These are phyloP conservation scores for Astropecten irregularis DNA, from an alignment of 53 echinoderm and acorn worm genomes.

Conservation along the genomic window DNA sequence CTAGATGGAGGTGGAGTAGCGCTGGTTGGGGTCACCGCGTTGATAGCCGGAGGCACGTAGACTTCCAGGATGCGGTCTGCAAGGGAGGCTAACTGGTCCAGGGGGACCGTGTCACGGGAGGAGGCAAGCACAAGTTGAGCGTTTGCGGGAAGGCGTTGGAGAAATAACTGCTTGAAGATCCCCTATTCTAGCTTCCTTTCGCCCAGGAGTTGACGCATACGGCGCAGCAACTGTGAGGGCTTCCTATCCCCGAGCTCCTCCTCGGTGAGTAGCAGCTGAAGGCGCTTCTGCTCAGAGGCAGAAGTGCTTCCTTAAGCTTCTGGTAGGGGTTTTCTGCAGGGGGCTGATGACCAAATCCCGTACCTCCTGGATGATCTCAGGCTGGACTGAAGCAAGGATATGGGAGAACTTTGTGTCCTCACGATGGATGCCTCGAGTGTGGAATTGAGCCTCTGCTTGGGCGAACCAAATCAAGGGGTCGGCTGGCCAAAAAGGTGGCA, in stretches of 20 bases:
- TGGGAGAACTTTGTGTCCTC: slow-evolving; percentile 3
- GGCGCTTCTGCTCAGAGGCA: slow-evolving; percentile 9
- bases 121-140: slow-evolving; percentile 20
- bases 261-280: not conserved
- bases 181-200: not conserved
- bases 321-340: not conserved
- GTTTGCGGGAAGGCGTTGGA: slow-evolving; percentile 15
- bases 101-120: not conserved
- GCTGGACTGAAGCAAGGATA: not conserved
- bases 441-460: too few relatives aligned
- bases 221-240: too few relatives aligned
- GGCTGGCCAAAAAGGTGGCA: not conserved
- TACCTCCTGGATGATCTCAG: too few relatives aligned
- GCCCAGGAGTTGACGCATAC: too few relatives aligned
- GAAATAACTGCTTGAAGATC: slow-evolving; percentile 29
- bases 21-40: not conserved
- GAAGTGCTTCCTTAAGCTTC: slow-evolving; percentile 13
- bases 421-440: not conserved
- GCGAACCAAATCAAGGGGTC: not conserved
- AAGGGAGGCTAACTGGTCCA: not conserved
- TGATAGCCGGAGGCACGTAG: too few relatives aligned
- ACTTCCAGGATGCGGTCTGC: slow-evolving; percentile 28
- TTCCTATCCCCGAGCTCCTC: too few relatives aligned
- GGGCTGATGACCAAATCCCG: too few relatives aligned
- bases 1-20: not conserved